Percentiles rank a stretch among this genome's conserved stretches.
These are phyloP conservation scores for Peromyscus aztecus DNA, from an alignment of 2,797 vertebrate species.

Conservation along the genomic window DNA sequence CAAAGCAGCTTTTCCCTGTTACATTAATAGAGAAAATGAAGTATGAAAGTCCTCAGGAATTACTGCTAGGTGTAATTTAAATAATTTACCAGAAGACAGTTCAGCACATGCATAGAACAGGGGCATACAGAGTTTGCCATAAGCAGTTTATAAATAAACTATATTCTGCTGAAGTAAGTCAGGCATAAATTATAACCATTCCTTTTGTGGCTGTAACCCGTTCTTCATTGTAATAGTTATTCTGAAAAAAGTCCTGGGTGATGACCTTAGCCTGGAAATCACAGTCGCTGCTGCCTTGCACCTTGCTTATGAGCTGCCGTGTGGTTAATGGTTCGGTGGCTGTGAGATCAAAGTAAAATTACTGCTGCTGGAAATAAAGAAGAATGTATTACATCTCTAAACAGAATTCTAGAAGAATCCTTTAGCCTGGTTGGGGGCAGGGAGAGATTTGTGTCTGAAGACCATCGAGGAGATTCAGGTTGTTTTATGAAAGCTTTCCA, in stretches of 20 bases:
- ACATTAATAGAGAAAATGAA: slow-evolving; percentile 92
- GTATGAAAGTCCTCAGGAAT: slow-evolving; percentile 92
- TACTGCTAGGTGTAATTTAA: slow-evolving; percentile 92
- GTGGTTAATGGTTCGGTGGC: slow-evolving; percentile 86
- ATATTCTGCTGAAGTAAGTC: slow-evolving; percentile 91
- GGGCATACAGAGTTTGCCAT: slow-evolving; percentile 91
- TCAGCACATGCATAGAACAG: slow-evolving; percentile 90
- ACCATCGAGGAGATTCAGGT: slow-evolving; percentile 70
- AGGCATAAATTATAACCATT: slow-evolving; percentile 91
- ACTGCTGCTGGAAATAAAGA: slow-evolving; percentile 83
- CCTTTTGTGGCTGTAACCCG: slow-evolving; percentile 88
- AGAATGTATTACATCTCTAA: slow-evolving; percentile 83
- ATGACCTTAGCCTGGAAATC: slow-evolving; percentile 90
- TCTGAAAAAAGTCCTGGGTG: slow-evolving; percentile 88
- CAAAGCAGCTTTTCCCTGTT: slow-evolving; percentile 92
- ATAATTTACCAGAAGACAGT: slow-evolving; percentile 93
- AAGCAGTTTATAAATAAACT: slow-evolving; percentile 94
- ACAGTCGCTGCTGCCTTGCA: slow-evolving; percentile 85
- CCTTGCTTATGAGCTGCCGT: slow-evolving; percentile 87
- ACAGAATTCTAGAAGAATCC: slow-evolving; percentile 84
- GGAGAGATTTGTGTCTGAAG: slow-evolving; percentile 70
- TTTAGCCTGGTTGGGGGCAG: slow-evolving; percentile 52
- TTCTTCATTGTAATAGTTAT: slow-evolving; percentile 90
- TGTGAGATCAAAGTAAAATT: slow-evolving; percentile 89
- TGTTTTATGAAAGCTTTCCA: slow-evolving; percentile 79